Percentiles rank a stretch among this genome's conserved stretches.
Conservation (phyloP, 2,113 vertebrate genomes). For the Thunnus maccoyii region DNA sequence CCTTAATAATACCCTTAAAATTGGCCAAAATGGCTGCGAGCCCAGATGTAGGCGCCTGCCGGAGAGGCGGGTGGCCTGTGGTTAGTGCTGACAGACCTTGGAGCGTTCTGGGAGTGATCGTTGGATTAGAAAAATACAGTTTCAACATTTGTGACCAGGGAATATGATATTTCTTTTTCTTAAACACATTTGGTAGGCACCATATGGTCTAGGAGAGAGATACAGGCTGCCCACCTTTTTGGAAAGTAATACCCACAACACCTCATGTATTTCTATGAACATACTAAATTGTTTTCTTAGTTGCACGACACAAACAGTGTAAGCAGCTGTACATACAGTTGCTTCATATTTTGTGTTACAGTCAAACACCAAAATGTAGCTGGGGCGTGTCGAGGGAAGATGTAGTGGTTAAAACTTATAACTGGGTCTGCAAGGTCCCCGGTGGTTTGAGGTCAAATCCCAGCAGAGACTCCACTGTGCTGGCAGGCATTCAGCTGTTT, state of each 20-base stretch:
- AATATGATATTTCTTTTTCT: conserved; percentile 41
- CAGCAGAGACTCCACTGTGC: conserved; percentile 13
- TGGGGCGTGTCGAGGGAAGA: conserved; percentile 5
- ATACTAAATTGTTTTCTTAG: not conserved
- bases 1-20: conserved; percentile 68
- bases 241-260: not conserved
- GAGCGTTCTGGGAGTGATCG: conserved; percentile 55
- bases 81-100: conserved; percentile 65
- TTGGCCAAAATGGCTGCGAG: conserved; percentile 58
- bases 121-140: conserved; percentile 63
- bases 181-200: conserved; percentile 20
- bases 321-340: too few relatives aligned
- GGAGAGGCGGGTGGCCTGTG: conserved; percentile 68
- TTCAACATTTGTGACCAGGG: conserved; percentile 47
- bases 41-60: conserved; percentile 71
- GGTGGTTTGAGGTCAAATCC: conserved; percentile 38
- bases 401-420: conserved; percentile 34
- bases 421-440: not conserved
- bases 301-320: not conserved
- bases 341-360: conserved; percentile 26
- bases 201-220: conserved; percentile 10
- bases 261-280: conserved; percentile 2
- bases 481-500: not conserved
- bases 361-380: conserved; percentile 13
- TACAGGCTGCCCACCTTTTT: not conserved